phyloP scores from a whole-genome alignment of 2,113 vertebrate genomes.

The Trogon melanurus region DNA sequence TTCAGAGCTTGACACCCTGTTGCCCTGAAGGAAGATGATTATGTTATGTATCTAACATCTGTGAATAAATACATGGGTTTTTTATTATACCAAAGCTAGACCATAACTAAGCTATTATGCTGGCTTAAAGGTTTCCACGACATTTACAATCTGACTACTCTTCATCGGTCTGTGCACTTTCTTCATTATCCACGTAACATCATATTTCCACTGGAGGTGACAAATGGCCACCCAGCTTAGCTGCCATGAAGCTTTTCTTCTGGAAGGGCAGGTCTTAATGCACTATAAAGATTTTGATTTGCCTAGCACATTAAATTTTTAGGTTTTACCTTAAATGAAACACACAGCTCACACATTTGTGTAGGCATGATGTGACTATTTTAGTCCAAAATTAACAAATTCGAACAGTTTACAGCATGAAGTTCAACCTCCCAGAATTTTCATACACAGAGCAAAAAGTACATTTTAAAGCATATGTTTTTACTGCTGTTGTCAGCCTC shows the following conservation, averaged over 20 bases:
- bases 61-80: not conserved
- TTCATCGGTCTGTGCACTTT: not conserved
- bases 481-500: not conserved
- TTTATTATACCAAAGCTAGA: not conserved
- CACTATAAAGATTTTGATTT: not conserved
- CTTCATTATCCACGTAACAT: not conserved
- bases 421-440: not conserved
- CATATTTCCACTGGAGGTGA: not conserved
- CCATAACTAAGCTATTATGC: not conserved
- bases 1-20: not conserved
- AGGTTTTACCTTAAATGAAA: not conserved
- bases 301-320: not conserved
- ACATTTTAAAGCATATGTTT: not conserved
- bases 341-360: not conserved
- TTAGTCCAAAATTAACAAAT: not conserved
- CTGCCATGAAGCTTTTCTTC: not conserved
- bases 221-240: not conserved
- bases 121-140: not conserved
- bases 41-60: not conserved
- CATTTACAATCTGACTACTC: not conserved
- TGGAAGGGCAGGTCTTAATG: not conserved
- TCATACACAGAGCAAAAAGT: not conserved
- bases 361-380: not conserved
- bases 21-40: not conserved
- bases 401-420: not conserved